Evolutionary conservation across 1,140 invertebrate genomes (phyloP).

Genomic region (Pteromalus puparum): DNA sequence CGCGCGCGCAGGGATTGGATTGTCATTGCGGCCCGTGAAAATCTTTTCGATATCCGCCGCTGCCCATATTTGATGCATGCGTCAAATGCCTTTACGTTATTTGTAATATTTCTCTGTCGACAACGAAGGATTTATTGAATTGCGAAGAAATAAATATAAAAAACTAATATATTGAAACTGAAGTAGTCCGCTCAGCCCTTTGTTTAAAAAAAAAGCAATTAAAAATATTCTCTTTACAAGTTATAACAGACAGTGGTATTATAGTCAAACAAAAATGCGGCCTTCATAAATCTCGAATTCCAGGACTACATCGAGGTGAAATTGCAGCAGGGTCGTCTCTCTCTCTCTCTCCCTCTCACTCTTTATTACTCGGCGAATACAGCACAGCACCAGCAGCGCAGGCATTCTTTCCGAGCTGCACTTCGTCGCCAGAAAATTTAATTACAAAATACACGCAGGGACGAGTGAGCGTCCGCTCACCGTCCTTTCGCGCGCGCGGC

Average conservation of each 20-base stretch:
- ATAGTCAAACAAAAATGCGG: neutral
- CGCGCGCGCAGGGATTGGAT: neutral
- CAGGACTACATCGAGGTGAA: neutral
- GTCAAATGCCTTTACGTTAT: neutral
- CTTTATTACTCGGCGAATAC: neutral
- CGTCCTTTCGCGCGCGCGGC: neutral
- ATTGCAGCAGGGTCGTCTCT: neutral
- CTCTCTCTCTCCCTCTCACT: neutral
- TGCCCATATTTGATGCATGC: neutral
- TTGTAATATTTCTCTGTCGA: neutral
- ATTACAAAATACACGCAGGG: neutral
- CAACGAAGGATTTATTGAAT: too few species aligned
- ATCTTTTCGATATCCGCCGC: neutral
- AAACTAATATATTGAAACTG: too few species aligned
- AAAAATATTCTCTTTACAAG: too few species aligned
- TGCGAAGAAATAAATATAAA: too few species aligned
- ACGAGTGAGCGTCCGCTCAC: neutral
- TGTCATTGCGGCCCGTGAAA: neutral
- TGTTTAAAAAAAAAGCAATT: neutral
- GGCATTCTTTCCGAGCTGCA: neutral
- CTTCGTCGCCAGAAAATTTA: neutral
- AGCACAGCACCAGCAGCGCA: neutral
- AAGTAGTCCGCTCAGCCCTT: neutral
- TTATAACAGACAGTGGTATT: neutral
- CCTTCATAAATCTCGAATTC: constrained; percentile 1